Evolutionary conservation across 1,140 invertebrate genomes (phyloP).

Genomic region (Luehdorfia chinensis): DNA sequence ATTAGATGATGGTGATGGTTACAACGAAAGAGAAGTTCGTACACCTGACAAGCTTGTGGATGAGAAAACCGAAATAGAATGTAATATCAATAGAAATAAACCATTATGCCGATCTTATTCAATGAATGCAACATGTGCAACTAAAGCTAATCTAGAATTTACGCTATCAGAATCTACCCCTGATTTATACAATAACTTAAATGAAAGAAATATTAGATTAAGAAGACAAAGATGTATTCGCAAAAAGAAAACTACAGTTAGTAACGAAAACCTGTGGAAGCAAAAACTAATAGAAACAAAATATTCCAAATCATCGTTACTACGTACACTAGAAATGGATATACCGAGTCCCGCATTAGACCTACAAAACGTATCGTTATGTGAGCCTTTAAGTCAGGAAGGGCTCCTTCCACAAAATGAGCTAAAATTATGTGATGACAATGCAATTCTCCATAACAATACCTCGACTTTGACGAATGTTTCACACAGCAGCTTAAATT

Average conservation of each 20-base stretch:
- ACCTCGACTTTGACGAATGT: constrained; percentile 48
- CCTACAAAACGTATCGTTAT: constrained; percentile 46
- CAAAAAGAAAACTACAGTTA: constrained; percentile 64
- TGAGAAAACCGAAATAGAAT: constrained; percentile 25
- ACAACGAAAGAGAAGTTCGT: constrained; percentile 66
- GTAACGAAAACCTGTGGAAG: constrained; percentile 57
- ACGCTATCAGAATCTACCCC: constrained; percentile 60
- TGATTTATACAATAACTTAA: constrained; percentile 40
- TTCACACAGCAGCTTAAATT: constrained; percentile 59
- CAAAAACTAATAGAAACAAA: constrained; percentile 36
- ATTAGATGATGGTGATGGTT: constrained; percentile 65
- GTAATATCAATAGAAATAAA: constrained; percentile 23
- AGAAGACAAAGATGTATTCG: constrained; percentile 64
- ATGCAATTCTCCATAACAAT: constrained; percentile 25
- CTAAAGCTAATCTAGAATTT: constrained; percentile 39
- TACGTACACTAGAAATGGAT: constrained; percentile 53
- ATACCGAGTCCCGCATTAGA: constrained; percentile 54
- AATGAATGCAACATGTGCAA: constrained; percentile 38
- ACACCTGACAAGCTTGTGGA: constrained; percentile 48
- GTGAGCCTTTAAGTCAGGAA: constrained; percentile 42
- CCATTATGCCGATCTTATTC: constrained; percentile 52
- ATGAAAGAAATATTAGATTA: constrained; percentile 47
- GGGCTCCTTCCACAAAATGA: constrained; percentile 18
- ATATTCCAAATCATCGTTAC: constrained; percentile 42
- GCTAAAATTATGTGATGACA: constrained; percentile 20